phyloP scores from a whole-genome alignment of 2,113 vertebrate species.

The Meles meles region DNA sequence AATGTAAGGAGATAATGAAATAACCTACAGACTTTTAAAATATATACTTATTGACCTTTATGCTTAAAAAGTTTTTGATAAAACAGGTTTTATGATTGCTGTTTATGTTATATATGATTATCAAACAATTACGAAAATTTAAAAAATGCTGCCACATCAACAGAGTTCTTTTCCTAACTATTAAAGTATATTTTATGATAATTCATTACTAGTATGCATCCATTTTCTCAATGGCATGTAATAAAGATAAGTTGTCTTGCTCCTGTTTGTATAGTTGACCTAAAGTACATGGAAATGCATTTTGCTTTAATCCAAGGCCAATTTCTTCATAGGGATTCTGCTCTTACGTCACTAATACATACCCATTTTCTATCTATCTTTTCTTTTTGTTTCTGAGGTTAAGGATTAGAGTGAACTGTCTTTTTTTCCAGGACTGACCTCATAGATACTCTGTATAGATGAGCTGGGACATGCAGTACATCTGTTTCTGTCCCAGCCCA shows the following conservation, averaged over 20 bases:
- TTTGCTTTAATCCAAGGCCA: not conserved
- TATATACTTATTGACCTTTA: no score
- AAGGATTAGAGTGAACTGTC: not conserved
- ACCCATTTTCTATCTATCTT: not conserved
- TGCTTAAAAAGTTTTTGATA: no score
- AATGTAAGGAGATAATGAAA: no score
- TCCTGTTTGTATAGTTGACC: not conserved
- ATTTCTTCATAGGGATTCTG: not conserved
- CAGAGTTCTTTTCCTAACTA: no score
- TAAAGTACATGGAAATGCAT: not conserved
- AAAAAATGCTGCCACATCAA: no score
- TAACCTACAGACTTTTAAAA: no score
- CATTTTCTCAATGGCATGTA: not conserved
- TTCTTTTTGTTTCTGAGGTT: not conserved
- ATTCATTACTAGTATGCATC: not conserved
- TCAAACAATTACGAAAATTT: no score
- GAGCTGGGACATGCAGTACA: not conserved
- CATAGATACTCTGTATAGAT: not conserved
- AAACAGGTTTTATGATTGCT: no score
- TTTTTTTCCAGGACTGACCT: not conserved
- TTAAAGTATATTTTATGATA: no score
- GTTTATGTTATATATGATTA: no score
- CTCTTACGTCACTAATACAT: not conserved
- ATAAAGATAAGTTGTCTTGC: not conserved
- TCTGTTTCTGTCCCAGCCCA: not conserved